These are phyloP conservation scores for Odontamblyopus lacepedii DNA, from an alignment of 2,797 vertebrate species.

Conservation along the genomic window DNA sequence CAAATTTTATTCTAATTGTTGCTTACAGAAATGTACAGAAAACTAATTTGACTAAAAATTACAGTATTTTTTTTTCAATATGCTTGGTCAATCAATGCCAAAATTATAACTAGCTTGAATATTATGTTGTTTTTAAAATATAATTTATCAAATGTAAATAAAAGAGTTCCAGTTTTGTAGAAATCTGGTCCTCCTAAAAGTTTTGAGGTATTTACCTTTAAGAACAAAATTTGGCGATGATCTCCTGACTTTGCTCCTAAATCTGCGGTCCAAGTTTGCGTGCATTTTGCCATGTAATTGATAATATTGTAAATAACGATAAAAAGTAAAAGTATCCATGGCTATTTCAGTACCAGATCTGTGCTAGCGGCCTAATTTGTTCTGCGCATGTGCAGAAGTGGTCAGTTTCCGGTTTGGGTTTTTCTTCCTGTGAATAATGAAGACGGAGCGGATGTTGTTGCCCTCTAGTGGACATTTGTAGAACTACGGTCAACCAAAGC, in stretches of 20 bases:
- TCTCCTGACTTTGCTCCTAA: neutral
- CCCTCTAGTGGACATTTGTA: neutral
- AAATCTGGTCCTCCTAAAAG: neutral
- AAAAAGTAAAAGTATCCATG: slow-evolving; percentile 16
- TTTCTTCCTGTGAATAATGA: neutral
- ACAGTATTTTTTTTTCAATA: neutral
- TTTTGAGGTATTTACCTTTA: slow-evolving; percentile 5
- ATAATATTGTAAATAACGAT: slow-evolving; percentile 12
- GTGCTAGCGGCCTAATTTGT: slow-evolving; percentile 6
- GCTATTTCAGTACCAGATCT: slow-evolving; percentile 9
- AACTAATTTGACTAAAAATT: neutral
- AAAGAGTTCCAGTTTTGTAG: neutral
- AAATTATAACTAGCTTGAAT: neutral
- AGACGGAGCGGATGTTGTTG: neutral
- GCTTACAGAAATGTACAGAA: neutral
- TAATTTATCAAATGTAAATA: neutral
- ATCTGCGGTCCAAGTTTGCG: neutral
- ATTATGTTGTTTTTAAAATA: neutral
- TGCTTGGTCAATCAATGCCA: neutral
- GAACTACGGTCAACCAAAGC: neutral
- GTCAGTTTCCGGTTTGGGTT: neutral
- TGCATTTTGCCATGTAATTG: slow-evolving; percentile 1
- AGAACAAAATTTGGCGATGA: slow-evolving; percentile 12
- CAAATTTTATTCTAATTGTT: neutral
- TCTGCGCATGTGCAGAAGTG: neutral